Evolutionary conservation across 1,140 invertebrate species (phyloP), one percentile per base, ranked within the genome.

Genomic region (Brachionus manjavacas): DNA sequence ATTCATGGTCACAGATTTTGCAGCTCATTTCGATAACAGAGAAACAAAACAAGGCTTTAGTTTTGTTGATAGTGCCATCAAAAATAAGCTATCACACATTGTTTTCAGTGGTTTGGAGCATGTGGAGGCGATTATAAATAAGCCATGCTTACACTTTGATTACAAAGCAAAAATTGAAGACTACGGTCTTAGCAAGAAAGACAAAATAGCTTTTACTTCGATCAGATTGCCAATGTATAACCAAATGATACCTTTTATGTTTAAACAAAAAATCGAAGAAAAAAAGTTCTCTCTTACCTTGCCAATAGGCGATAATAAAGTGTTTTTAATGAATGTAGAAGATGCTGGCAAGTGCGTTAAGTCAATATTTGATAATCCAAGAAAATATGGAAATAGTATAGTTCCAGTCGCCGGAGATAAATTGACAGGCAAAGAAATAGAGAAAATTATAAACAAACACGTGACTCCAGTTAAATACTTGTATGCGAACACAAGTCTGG

Each of bases 141-240:
- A 72, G 8, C 68, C 68, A 72, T 72, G 68, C 39, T 72, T 72
- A 41, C 68, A 72, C 41, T 72, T 72, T 72, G 68, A 72, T n/a
- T 72, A 72, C 35, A 76, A 76, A 76, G 72, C 23, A 20, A 9
- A 20, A 28, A 76, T 76, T 46, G 39, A 49, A 49, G 43, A 76
- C 31, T 49, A 76, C 16, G 72, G 43, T 76, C 11, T 76, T 25
- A 46, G 11, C 4, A 4, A 28, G 2, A 49, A n/a, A 35, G 43
- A 46, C 20, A 28, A 49, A 49, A 46, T 49, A 20, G 28, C 16
- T 76, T 76, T 76, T 72, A 72, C 68, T 9, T 72, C 68, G 31
- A 72, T 72, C 16, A 35, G 68, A 41, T 72, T 72, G 12, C 68
- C 68, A 4, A 72, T 72, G 68, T 72, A 72, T n/a, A 41, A 72